phyloP scores from a whole-genome alignment of 2,797 vertebrate species.

The Sebastes matsubarae region DNA sequence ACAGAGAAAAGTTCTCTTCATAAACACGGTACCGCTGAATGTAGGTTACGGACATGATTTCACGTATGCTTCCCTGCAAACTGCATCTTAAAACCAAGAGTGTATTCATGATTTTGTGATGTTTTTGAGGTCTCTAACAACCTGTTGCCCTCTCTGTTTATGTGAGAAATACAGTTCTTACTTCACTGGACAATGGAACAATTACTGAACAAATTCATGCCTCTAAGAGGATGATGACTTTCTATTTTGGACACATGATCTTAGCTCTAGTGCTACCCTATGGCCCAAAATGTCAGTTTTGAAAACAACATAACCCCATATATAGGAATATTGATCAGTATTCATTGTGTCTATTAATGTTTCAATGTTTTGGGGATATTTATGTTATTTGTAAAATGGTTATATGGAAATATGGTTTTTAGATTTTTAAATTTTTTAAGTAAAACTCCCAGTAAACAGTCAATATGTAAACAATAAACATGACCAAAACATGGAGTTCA shows the following conservation, averaged over 20 bases:
- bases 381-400: too few relatives aligned
- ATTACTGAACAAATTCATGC: neutral
- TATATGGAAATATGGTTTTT: too few relatives aligned
- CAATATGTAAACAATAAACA: too few relatives aligned
- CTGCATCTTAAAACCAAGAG: neutral
- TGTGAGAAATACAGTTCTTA: neutral
- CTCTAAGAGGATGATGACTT: neutral
- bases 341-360: too few relatives aligned
- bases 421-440: too few relatives aligned
- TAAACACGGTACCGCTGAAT: conserved; percentile 12
- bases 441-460: too few relatives aligned
- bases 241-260: neutral
- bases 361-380: too few relatives aligned
- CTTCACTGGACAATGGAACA: neutral
- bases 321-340: too few relatives aligned
- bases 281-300: too few relatives aligned
- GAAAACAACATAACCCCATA: too few relatives aligned
- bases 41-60: conserved; percentile 4
- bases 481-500: too few relatives aligned
- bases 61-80: conserved; percentile 2
- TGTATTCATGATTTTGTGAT: neutral
- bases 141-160: neutral
- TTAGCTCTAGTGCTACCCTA: neutral
- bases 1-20: conserved; percentile 2
- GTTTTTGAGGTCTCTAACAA: neutral